Evolutionary conservation across 37 sponge, comb jelly and placozoan genomes (phyloP), one percentile per base, ranked within the genome.

Genomic region (Geodia barretti): DNA sequence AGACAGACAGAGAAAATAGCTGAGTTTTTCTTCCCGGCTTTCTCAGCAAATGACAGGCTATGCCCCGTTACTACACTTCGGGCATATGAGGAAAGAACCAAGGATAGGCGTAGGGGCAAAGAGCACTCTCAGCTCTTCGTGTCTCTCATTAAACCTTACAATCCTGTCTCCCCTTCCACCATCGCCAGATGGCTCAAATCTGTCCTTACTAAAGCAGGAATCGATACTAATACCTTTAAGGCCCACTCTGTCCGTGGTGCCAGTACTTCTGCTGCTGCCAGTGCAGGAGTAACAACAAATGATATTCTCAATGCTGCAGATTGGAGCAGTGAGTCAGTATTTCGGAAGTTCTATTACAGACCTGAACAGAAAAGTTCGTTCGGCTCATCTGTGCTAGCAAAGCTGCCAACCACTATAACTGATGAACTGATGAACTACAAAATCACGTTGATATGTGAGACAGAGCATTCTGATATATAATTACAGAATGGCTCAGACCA

Each of bases 361-460:
- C 62, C 77, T 58, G 14, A 23, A n/a, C 30, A 40, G 33, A 59
- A 75, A 11, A 25, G 32, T 29, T 8, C 32, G 7, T 75, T 33
- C 59, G 60, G 33, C 33, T 59, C 21, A 30, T 60, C 77, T 23
- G 62, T 78, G 20, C 67, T 66, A 25, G 14, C 68, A 20, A 20
- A 9, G 20, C 20, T 66, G 9, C 25, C 19, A n/a, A n/a, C n/a
- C n/a, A n/a, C n/a, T n/a, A 58, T 58, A 58, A 19, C 19, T 58
- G 60, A 58, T n/a, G n/a, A n/a, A n/a, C n/a, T n/a, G n/a, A n/a
- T n/a, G n/a, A n/a, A n/a, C n/a, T 64, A 72, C 41, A 64, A 73
- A 72, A 73, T 73, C 74, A 82, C 83, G 64, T 67, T 81, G 80
- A 79, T 79, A 68, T 79, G 80, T 8, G 69, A 66, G 79, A 67